Base-by-base conservation (phyloP, 2,797 vertebrate genomes). In the Eurystomus glaucurus region DNA sequence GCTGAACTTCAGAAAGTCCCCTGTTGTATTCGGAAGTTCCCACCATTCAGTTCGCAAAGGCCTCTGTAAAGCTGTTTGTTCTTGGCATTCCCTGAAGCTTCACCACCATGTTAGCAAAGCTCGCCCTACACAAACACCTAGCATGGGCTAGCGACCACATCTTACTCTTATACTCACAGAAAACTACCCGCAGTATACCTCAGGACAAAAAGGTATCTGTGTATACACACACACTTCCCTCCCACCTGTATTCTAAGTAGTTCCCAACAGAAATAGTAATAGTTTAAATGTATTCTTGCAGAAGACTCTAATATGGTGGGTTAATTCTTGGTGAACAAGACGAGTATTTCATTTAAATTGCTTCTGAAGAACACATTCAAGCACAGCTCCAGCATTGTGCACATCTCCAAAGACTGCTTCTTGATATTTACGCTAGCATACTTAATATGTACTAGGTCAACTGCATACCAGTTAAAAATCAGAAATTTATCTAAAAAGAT, bases 151-250 rank as follows among this genome's bases (percentile, higher is more conserved):
- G 6, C 13, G 17, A 46, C 29, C 41, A 7, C 6, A 21, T 10
- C 58, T 52, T 20, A 1, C 11, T 41, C 88, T 6, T 21, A 20
- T 26, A 9, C 21, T n/a, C 41, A 31, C 2, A 66, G 25, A 50
- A 85, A 70, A 3, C 35, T 11, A 14, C 45, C 26, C 29, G 22
- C 10, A 64, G n/a, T 3, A 29, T 4, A 14, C 26, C 11, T 1
- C 6, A 92, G 8, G 26, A 29, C n/a, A 84, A 6, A 61, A 52
- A 88, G 2, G 2, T 18, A 7, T 1, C 0, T 5, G 11, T 13
- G 11, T 4, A 18, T 13, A 35, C 16, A 57, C 4, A 31, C 33
- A 22, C 13, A 2, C 3, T 0, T 11, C 9, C 66, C 23, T 1
- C 22, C 15, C 43, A 50, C 5, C 43, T 43, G 9, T 8, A 35